These are phyloP conservation scores for Nanger granti DNA, from an alignment of 2,113 vertebrate species.

Conservation along the genomic window DNA sequence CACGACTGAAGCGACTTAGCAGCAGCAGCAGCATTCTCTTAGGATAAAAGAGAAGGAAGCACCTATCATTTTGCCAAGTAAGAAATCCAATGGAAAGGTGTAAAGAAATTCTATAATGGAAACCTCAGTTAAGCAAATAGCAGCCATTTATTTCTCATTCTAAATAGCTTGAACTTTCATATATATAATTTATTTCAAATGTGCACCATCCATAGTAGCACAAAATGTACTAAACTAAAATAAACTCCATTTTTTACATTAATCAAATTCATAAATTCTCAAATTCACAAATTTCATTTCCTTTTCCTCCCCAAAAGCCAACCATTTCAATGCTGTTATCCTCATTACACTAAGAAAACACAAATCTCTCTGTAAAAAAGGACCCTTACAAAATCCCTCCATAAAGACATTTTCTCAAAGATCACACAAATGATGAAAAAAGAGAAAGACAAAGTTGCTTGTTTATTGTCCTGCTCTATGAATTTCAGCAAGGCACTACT, in stretches of 20 bases:
- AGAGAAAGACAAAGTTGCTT: not conserved
- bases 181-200: slow-evolving; percentile 8
- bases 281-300: not conserved
- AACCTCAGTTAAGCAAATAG: not conserved
- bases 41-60: not conserved
- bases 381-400: not conserved
- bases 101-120: not conserved
- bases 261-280: not conserved
- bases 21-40: not conserved
- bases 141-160: not conserved
- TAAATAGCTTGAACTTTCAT: not conserved
- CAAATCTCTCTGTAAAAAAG: not conserved
- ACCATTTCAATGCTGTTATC: not conserved
- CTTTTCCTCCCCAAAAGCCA: not conserved
- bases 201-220: not conserved
- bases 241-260: slow-evolving; percentile 7
- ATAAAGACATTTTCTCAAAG: not conserved
- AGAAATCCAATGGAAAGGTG: not conserved
- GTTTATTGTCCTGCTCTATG: not conserved
- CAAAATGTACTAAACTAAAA: not conserved
- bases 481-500: not conserved
- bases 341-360: not conserved
- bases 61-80: not conserved
- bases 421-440: not conserved
- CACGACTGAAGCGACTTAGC: too few species aligned